A percentile compares a stretch with the other conserved stretches of the same genome.
Conservation (phyloP, 2,797 vertebrate genomes). For the Gymnopithys bicolor region DNA sequence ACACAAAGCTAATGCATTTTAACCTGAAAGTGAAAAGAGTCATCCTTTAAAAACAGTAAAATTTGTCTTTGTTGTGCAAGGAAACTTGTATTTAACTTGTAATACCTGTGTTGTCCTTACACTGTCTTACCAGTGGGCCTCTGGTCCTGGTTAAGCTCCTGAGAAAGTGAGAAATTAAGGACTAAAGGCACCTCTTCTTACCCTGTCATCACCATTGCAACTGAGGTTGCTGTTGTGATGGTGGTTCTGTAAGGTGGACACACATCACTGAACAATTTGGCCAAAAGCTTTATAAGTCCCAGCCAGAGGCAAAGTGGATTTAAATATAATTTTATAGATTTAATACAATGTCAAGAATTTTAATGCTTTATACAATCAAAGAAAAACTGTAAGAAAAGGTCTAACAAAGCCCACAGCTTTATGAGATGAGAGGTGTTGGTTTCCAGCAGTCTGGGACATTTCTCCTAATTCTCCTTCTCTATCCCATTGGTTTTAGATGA, state of each 20-base stretch:
- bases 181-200: neutral
- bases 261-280: neutral
- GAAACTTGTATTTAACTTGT: neutral
- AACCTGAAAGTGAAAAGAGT: neutral
- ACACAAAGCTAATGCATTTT: neutral
- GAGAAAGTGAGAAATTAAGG: neutral
- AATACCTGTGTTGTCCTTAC: rapidly evolving
- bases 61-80: neutral
- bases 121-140: neutral
- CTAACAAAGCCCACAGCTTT: neutral
- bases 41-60: neutral
- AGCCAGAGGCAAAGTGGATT: neutral
- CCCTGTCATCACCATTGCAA: neutral
- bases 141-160: neutral
- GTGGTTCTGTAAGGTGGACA: neutral
- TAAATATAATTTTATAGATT: neutral
- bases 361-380: neutral
- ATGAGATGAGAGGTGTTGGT: neutral
- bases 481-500: neutral
- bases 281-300: neutral
- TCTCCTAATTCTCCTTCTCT: neutral
- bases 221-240: rapidly evolving
- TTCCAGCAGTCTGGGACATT: rapidly evolving
- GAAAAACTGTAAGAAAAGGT: neutral
- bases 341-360: neutral